Evolutionary conservation across 2,888 invertebrate genomes (phyloP), one percentile per base, ranked within the genome.

Genomic region (Metellina segmentata): DNA sequence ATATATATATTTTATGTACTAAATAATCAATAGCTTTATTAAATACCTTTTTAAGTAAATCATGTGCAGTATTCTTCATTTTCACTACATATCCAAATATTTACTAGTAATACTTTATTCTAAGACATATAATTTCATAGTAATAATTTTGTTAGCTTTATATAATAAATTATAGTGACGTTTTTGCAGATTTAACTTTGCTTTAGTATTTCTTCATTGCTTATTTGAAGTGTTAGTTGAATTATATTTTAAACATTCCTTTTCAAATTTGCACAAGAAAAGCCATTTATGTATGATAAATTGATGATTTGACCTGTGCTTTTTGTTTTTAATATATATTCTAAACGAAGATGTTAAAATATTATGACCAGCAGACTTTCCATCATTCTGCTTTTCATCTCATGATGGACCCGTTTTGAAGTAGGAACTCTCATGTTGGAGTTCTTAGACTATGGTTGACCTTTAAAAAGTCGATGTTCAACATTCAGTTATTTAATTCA

Each of bases 361-460:
- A 13, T 51, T 78, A 9, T 78, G 9, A 78, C 19, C 9, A 4
- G 20, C 74, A 11, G 74, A 19, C 48, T 19, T 82, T 71, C 71
- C 69, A 71, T n/a, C 1, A 51, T 53, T 79, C 74, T 88, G 81
- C 75, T 48, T 74, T 88, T 74, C 51, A 53, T 81, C 61, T 75
- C 20, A n/a, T 75, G 81, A 85, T 70, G 77, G 85, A 88, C 81
- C 81, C 53, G 61, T 79, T 69, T 8, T 88, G 74, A 88, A 49
- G 75, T 74, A 81, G 81, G 34, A 74, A 74, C 53, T 90, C 75
- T 74, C 49, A 20, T 51, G 34, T 69, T 20, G 79, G 81, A 75
- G 69, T 77, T 81, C 78, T 82, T 91, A 86, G 83, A 81, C 19
- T 74, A 81, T 85, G 90, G 90, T 90, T 86, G 75, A 82, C 90